Percentiles rank a stretch among this genome's conserved stretches.
phyloP scores from a whole-genome alignment of 2,113 vertebrate genomes.

The Anthoscopus minutus region DNA sequence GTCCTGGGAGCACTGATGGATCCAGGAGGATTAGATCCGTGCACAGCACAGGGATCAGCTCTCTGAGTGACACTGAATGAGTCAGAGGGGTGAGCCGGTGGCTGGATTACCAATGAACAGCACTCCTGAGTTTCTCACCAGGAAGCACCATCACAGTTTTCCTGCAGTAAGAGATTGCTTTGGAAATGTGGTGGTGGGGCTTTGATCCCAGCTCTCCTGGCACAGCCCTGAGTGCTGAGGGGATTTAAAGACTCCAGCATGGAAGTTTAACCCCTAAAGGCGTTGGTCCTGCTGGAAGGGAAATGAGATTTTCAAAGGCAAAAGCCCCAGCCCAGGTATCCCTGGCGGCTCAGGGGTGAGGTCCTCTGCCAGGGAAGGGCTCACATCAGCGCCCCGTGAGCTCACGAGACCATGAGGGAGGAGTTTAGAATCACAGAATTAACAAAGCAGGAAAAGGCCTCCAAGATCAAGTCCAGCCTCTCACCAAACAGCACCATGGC shows the following conservation, averaged over 20 bases:
- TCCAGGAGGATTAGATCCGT: background rate
- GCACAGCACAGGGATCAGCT: background rate
- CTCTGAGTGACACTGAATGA: rapidly evolving
- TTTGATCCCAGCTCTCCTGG: background rate
- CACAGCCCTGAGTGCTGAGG: background rate
- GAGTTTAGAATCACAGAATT: background rate
- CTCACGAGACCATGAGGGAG: background rate
- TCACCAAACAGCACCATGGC: rapidly evolving
- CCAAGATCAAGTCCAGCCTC: background rate
- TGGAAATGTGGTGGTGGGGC: background rate
- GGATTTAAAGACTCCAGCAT: background rate
- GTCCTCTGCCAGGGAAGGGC: background rate
- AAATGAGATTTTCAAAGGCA: background rate
- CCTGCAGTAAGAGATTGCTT: background rate
- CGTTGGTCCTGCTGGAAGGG: rapidly evolving
- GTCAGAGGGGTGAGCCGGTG: background rate
- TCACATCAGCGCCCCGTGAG: background rate
- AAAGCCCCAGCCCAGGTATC: rapidly evolving
- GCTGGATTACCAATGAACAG: background rate
- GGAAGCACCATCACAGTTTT: rapidly evolving
- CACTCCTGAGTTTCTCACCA: background rate
- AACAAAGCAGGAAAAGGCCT: background rate
- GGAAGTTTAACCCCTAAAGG: background rate
- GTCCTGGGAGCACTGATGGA: background rate
- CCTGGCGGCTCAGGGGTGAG: background rate